A percentile compares a stretch with the other conserved stretches of the same genome.
Conservation (phyloP, 1,140 invertebrate species). For the Hycleus cichorii region DNA sequence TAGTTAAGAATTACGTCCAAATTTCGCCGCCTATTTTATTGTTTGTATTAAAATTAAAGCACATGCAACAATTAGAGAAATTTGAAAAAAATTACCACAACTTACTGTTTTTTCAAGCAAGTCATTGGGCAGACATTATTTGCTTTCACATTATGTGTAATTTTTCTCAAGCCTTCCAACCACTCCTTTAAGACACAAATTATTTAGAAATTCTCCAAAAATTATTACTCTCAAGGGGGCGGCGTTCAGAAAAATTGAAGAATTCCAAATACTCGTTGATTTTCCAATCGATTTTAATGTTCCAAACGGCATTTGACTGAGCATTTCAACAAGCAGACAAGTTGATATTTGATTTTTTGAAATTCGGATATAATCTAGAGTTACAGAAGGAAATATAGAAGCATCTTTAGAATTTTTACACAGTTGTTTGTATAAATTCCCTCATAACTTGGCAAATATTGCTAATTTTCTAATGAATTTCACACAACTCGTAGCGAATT, state of each 20-base stretch:
- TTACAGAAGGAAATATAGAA: no score
- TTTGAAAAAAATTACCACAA: slow-evolving; percentile 31
- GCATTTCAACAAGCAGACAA: no score
- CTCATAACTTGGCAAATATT: no score
- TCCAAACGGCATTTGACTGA: no score
- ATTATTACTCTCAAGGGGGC: no score
- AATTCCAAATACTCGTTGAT: not conserved
- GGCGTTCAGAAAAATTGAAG: no score
- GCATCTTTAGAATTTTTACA: not conserved
- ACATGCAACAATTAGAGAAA: not conserved
- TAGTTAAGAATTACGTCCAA: no score
- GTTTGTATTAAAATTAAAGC: no score
- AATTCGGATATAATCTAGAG: not conserved
- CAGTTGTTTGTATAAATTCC: not conserved
- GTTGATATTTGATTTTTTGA: not conserved
- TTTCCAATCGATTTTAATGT: no score
- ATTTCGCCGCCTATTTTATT: no score
- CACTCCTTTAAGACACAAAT: slow-evolving; percentile 64
- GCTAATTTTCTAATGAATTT: no score
- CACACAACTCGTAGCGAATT: no score
- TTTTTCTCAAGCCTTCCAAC: slow-evolving; percentile 88
- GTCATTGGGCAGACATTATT: slow-evolving; percentile 99
- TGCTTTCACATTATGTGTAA: slow-evolving; percentile 97
- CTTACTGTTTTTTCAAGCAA: slow-evolving; percentile 99
- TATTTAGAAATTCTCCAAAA: not conserved